Evolutionary conservation across 2,113 vertebrate species (phyloP).

Genomic region (Holacanthus passer): DNA sequence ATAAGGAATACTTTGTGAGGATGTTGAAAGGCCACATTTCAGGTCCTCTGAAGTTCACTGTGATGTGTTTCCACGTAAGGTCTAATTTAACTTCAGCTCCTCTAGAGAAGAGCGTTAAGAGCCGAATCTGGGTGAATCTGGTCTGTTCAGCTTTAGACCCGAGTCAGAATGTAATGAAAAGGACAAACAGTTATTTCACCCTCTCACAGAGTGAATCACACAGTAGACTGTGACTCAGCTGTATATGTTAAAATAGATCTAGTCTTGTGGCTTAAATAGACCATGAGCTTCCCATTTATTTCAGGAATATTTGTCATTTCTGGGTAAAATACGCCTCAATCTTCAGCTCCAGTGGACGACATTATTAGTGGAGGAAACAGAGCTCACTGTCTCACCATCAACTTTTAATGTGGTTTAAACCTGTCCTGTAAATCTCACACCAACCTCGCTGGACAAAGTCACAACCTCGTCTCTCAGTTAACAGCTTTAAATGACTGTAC

Average conservation of each 20-base stretch:
- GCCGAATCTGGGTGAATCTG: conserved; percentile 19
- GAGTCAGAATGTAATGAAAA: conserved; percentile 6
- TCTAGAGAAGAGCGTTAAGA: conserved; percentile 12
- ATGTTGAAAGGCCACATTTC: conserved; percentile 1
- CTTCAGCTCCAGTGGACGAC: conserved; percentile 8
- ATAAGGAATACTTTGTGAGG: conserved; percentile 6
- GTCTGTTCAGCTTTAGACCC: neutral
- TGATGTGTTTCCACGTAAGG: conserved; percentile 20
- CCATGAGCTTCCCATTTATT: neutral
- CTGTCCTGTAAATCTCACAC: neutral
- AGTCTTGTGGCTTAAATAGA: neutral
- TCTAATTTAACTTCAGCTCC: conserved; percentile 38
- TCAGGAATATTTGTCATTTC: neutral
- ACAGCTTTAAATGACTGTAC: too few species aligned
- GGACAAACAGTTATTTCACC: neutral
- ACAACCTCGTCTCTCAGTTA: too few species aligned
- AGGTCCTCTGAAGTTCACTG: conserved; percentile 20
- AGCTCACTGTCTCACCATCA: neutral
- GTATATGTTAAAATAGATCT: neutral
- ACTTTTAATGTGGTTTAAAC: neutral
- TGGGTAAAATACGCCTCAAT: neutral
- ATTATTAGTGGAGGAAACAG: conserved; percentile 18
- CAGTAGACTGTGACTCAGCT: neutral
- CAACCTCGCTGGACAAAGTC: too few species aligned
- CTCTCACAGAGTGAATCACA: neutral